A percentile compares a stretch with the other conserved stretches of the same genome.
Evolutionary conservation across 2,888 invertebrate genomes (phyloP).

Genomic region (Petrophora chlorosata): DNA sequence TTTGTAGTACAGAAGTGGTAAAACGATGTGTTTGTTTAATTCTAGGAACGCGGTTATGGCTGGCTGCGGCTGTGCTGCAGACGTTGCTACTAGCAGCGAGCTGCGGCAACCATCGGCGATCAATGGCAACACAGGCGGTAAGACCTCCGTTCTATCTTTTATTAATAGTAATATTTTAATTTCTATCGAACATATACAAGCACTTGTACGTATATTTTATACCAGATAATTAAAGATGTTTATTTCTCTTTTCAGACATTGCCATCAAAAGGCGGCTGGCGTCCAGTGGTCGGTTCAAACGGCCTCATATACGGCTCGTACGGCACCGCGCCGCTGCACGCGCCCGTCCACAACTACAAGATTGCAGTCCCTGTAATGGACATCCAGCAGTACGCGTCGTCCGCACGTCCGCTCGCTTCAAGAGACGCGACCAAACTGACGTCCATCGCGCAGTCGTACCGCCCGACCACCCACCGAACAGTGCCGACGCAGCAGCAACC

Average conservation of each 20-base stretch:
- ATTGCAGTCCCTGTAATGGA: slow-evolving; percentile 65
- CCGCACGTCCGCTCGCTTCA: slow-evolving; percentile 65
- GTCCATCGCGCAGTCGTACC: slow-evolving; percentile 76
- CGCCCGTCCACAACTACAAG: slow-evolving; percentile 60
- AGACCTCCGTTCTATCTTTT: too few relatives aligned
- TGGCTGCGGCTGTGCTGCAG: slow-evolving; percentile 56
- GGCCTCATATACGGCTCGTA: slow-evolving; percentile 66
- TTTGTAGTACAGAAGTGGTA: too few relatives aligned
- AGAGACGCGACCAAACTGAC: slow-evolving; percentile 74
- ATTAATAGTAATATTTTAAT: too few relatives aligned
- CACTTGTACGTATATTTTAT: too few relatives aligned
- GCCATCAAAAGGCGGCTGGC: slow-evolving; percentile 85
- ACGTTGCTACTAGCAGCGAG: slow-evolving; percentile 48
- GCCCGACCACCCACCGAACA: slow-evolving; percentile 70
- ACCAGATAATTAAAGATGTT: too few relatives aligned
- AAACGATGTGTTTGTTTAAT: slow-evolving; percentile 7
- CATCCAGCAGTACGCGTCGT: slow-evolving; percentile 57
- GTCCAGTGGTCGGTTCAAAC: slow-evolving; percentile 82
- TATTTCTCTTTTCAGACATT: slow-evolving; percentile 61
- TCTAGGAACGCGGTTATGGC: slow-evolving; percentile 65
- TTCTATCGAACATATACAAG: too few relatives aligned
- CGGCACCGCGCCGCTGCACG: slow-evolving; percentile 65
- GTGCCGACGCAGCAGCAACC: slow-evolving; percentile 55
- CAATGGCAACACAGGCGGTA: slow-evolving; percentile 65
- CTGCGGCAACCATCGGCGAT: slow-evolving; percentile 63